phyloP scores from a whole-genome alignment of 2,113 vertebrate genomes.

The Phyllostomus discolor region DNA sequence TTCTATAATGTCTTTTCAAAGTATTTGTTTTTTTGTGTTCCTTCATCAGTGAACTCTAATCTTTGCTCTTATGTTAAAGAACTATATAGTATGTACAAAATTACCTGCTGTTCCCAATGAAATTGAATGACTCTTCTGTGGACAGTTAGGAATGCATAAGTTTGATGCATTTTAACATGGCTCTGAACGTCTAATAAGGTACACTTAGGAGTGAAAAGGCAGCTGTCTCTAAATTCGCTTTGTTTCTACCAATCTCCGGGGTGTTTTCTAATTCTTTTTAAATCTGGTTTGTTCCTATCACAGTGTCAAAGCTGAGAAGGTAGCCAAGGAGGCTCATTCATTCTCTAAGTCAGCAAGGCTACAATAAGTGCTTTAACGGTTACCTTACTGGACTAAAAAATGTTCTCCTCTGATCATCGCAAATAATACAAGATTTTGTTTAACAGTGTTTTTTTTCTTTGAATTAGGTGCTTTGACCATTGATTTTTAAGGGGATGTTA shows the following conservation, averaged over 20 bases:
- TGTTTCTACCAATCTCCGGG: neutral
- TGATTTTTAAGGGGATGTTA: constrained; percentile 34
- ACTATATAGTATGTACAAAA: neutral
- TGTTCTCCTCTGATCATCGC: neutral
- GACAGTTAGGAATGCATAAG: neutral
- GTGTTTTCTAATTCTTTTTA: neutral
- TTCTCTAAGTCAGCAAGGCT: neutral
- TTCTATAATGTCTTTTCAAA: neutral
- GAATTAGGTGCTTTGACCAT: constrained; percentile 44
- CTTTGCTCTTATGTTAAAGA: neutral
- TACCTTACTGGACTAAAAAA: neutral
- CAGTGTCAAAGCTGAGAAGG: neutral
- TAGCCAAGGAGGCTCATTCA: neutral
- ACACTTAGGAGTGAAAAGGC: neutral
- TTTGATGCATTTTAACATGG: neutral
- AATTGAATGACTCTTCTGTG: neutral
- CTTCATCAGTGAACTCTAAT: neutral
- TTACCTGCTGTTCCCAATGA: neutral
- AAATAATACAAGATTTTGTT: neutral
- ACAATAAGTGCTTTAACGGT: neutral
- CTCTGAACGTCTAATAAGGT: neutral
- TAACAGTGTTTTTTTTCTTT: constrained; percentile 16
- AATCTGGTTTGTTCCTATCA: neutral
- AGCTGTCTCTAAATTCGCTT: neutral
- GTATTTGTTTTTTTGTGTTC: constrained; percentile 8